Evolutionary conservation across 1,140 invertebrate genomes (phyloP).

Genomic region (Lethrus apterus): DNA sequence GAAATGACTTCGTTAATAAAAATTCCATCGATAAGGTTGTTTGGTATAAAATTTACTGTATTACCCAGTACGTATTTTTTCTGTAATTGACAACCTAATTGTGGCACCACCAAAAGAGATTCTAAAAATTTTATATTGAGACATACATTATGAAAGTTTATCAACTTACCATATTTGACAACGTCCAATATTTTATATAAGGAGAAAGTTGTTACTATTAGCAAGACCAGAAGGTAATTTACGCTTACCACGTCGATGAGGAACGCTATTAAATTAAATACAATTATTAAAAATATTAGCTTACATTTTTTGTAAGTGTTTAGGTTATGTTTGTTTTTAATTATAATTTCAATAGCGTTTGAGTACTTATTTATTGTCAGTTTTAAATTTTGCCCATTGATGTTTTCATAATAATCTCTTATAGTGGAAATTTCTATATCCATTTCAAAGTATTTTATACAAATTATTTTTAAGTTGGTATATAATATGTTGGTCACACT

Average conservation of each 20-base stretch:
- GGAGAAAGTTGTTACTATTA: constrained; percentile 10
- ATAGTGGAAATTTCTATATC: too few relatives aligned
- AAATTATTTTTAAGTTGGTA: too few relatives aligned
- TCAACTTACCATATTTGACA: constrained; percentile 20
- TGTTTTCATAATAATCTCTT: constrained; percentile 6
- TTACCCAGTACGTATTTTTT: constrained; percentile 39
- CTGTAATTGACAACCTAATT: constrained; percentile 47
- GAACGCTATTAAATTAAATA: constrained; percentile 5
- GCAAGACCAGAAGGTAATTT: constrained; percentile 2
- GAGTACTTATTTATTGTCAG: constrained; percentile 1
- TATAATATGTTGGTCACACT: too few relatives aligned
- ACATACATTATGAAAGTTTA: constrained; percentile 6
- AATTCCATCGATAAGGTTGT: constrained; percentile 46
- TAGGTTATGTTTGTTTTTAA: constrained; percentile 1
- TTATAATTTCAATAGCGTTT: constrained; percentile 4
- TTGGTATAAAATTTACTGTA: constrained; percentile 44
- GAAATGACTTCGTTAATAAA: constrained; percentile 56
- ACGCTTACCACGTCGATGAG: constrained; percentile 5
- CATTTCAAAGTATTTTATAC: too few relatives aligned
- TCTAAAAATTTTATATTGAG: constrained; percentile 38
- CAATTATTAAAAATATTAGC: constrained; percentile 6
- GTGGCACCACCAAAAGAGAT: constrained; percentile 45
- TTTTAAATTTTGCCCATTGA: constrained; percentile 3
- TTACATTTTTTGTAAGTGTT: constrained; percentile 1
- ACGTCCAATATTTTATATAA: constrained; percentile 17